Conservation (phyloP, 1,140 invertebrate genomes). For the Phymastichus coffea region DNA sequence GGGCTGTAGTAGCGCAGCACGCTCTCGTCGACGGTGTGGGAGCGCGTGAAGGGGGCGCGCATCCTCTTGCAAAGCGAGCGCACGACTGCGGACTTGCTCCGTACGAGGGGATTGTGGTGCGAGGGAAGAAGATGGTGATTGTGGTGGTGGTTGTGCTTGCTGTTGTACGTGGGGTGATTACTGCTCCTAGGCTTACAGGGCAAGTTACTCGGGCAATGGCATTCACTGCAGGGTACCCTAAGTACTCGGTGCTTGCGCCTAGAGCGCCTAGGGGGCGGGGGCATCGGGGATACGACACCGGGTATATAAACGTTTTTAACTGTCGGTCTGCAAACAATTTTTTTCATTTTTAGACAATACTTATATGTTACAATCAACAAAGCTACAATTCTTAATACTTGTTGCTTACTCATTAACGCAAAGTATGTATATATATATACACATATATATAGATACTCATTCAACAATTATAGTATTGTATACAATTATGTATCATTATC, state of each 20-base stretch:
- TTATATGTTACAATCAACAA: too few species aligned
- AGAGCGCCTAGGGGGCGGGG: conserved; percentile 54
- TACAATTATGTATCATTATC: not conserved
- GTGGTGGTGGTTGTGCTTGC: conserved; percentile 41
- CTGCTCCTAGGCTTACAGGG: conserved; percentile 34
- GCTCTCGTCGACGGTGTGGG: conserved; percentile 54
- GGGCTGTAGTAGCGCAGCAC: conserved; percentile 50
- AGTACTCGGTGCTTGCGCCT: conserved; percentile 55
- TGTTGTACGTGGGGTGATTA: conserved; percentile 27
- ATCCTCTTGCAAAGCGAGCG: conserved; percentile 56
- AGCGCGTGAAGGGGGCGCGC: conserved; percentile 53
- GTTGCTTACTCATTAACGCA: too few species aligned
- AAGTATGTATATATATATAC: not conserved
- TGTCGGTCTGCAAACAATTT: conserved; percentile 59
- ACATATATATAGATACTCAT: too few species aligned
- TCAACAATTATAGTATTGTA: too few species aligned
- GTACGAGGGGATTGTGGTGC: conserved; percentile 51
- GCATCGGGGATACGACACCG: conserved; percentile 55
- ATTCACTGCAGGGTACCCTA: conserved; percentile 57
- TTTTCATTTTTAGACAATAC: conserved; percentile 44
- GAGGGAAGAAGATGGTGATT: conserved; percentile 49
- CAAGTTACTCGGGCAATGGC: conserved; percentile 49
- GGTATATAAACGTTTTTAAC: conserved; percentile 58
- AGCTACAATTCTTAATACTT: too few species aligned
- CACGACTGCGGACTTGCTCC: conserved; percentile 59